phyloP scores from a whole-genome alignment of 2,113 vertebrate genomes.

The Daboia siamensis region DNA sequence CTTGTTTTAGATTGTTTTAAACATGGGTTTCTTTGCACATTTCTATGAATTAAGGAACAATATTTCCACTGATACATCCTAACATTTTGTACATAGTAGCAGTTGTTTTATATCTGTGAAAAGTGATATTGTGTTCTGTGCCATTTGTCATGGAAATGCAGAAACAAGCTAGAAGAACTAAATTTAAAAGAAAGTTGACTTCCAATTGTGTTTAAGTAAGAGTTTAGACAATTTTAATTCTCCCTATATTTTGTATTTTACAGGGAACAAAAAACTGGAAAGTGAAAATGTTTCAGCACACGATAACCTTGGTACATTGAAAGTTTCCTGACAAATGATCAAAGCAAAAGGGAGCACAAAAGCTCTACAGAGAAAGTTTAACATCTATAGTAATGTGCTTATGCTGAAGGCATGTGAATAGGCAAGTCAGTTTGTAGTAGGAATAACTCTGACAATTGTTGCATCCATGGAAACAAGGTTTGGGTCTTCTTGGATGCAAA shows the following conservation, averaged over 20 bases:
- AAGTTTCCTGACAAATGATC: constrained; percentile 64
- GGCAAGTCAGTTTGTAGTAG: constrained; percentile 62
- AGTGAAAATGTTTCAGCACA: constrained; percentile 60
- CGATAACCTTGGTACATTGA: constrained; percentile 52
- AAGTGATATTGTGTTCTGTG: background rate
- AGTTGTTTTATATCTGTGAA: background rate
- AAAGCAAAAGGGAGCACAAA: constrained; percentile 65
- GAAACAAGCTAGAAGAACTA: constrained; percentile 25
- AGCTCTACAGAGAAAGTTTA: constrained; percentile 62
- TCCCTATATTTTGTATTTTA: constrained; percentile 42
- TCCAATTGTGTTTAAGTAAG: constrained; percentile 12
- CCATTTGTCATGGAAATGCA: background rate
- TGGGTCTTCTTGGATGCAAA: constrained; percentile 24
- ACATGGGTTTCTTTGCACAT: background rate
- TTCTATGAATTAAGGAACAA: background rate
- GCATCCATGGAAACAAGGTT: constrained; percentile 62
- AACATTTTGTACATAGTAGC: constrained; percentile 1
- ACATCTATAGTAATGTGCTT: constrained; percentile 47
- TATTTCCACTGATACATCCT: background rate
- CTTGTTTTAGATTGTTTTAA: background rate
- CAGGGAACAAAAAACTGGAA: constrained; percentile 29
- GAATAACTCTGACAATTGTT: constrained; percentile 56
- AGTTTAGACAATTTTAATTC: constrained; percentile 29
- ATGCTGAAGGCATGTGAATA: constrained; percentile 51
- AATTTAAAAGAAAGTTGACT: constrained; percentile 10